A percentile compares a stretch with the other conserved stretches of the same genome.
Evolutionary conservation across 37 sponge, comb jelly and placozoan species (phyloP).

Genomic region (Oopsacas minuta): DNA sequence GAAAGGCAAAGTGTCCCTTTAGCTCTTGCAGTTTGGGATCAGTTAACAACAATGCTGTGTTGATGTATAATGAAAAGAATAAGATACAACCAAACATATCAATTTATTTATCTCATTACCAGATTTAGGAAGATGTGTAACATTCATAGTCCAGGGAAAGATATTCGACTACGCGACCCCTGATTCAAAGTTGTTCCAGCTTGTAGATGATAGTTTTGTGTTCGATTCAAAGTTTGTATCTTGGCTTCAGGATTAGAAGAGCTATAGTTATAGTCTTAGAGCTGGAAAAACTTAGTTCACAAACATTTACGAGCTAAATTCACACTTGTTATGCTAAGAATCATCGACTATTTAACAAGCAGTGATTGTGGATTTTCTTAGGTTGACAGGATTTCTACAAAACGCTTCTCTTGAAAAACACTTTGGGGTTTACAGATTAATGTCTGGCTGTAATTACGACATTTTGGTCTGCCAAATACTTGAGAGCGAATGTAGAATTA

Average conservation of each 20-base stretch:
- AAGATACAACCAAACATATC: constrained; percentile 2
- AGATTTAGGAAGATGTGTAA: constrained; percentile 13
- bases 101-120: background rate
- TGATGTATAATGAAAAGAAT: constrained; percentile 13
- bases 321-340: constrained; percentile 15
- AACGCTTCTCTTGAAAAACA: constrained; percentile 13
- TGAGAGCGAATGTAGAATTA: constrained; percentile 17
- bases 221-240: constrained; percentile 2
- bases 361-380: constrained; percentile 8
- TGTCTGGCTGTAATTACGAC: constrained; percentile 10
- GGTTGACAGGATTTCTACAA: constrained; percentile 17
- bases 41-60: constrained; percentile 2
- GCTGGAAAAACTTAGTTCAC: constrained; percentile 15
- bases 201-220: constrained; percentile 2
- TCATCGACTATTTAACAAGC: background rate
- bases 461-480: background rate
- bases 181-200: constrained; percentile 7
- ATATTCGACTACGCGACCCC: constrained; percentile 4
- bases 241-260: constrained; percentile 17
- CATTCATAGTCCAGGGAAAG: constrained; percentile 18
- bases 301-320: background rate
- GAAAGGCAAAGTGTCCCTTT: constrained; percentile 17
- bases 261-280: background rate
- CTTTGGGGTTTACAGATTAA: background rate
- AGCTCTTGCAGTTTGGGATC: constrained; percentile 15